Percentiles rank a stretch among this genome's conserved stretches.
phyloP scores from a whole-genome alignment of 2,797 vertebrate genomes.

The Enteromius thamalakanensis region DNA sequence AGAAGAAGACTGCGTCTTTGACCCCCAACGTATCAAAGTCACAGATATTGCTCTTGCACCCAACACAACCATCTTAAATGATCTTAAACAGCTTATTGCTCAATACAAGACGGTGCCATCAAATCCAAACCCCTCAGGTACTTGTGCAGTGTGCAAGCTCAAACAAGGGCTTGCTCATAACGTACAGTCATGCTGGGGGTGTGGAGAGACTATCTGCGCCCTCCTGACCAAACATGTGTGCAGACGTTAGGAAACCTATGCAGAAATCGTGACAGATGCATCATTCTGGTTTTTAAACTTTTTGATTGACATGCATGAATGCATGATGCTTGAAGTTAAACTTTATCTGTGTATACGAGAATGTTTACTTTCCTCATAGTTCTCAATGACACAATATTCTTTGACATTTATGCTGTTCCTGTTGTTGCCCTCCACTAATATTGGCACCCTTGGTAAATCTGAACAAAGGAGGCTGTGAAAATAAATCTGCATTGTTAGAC shows the following conservation, averaged over 20 bases:
- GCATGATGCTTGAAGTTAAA: neutral
- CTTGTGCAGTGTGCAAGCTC: constrained; percentile 69
- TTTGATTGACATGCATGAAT: neutral
- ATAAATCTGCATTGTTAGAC: no score
- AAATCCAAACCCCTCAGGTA: neutral
- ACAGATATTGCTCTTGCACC: constrained; percentile 65
- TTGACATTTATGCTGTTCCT: neutral
- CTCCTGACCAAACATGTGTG: constrained; percentile 56
- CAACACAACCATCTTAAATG: constrained; percentile 10
- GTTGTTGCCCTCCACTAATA: neutral
- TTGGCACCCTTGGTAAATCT: no score
- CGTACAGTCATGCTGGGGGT: constrained; percentile 61
- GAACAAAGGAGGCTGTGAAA: no score
- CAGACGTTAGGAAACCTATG: neutral
- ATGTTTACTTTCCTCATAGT: neutral
- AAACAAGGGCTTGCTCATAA: constrained; percentile 46
- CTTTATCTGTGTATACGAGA: neutral
- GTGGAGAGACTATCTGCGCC: constrained; percentile 55
- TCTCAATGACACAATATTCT: neutral
- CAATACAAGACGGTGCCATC: neutral
- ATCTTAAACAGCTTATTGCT: constrained; percentile 66
- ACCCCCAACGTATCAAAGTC: constrained; percentile 70
- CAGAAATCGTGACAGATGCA: neutral
- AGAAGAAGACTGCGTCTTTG: constrained; percentile 76
- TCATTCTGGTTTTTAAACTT: neutral